phyloP scores from a whole-genome alignment of 2,797 vertebrate genomes.

The Mareca strepera region DNA sequence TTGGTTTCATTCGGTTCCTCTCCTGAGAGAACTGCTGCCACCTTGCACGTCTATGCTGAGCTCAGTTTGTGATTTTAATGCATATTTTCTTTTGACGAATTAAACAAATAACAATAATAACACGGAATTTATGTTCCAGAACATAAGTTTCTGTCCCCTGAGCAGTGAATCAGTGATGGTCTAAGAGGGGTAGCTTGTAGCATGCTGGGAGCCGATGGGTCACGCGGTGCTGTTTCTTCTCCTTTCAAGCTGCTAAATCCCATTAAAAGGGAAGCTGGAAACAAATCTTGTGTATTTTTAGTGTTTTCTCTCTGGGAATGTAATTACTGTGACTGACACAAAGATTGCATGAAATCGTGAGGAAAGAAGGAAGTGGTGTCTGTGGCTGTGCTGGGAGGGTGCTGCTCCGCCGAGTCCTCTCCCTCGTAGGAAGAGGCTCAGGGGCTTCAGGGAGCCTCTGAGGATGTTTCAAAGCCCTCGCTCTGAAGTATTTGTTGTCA shows the following conservation, averaged over 20 bases:
- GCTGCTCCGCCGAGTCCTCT: background rate
- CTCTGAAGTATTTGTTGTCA: background rate
- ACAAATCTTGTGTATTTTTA: background rate
- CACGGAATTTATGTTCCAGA: background rate
- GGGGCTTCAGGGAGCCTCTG: background rate
- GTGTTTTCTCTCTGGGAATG: background rate
- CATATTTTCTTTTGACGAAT: background rate
- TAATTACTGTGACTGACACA: background rate
- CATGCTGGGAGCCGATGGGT: background rate
- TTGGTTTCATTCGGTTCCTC: background rate
- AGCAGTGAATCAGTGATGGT: background rate
- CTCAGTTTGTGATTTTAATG: background rate
- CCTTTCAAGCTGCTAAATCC: conserved; percentile 27
- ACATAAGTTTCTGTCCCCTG: background rate
- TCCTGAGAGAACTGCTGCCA: background rate
- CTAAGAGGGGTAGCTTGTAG: background rate
- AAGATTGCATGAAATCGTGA: background rate
- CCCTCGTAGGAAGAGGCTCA: background rate
- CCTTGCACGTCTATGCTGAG: background rate
- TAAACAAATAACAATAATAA: background rate
- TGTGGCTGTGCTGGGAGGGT: background rate
- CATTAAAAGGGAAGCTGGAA: background rate
- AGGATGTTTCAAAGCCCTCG: background rate
- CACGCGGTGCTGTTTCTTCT: background rate
- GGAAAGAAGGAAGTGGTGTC: background rate